Evolutionary conservation across 1,140 invertebrate genomes (phyloP).

Genomic region (Anastrepha obliqua): DNA sequence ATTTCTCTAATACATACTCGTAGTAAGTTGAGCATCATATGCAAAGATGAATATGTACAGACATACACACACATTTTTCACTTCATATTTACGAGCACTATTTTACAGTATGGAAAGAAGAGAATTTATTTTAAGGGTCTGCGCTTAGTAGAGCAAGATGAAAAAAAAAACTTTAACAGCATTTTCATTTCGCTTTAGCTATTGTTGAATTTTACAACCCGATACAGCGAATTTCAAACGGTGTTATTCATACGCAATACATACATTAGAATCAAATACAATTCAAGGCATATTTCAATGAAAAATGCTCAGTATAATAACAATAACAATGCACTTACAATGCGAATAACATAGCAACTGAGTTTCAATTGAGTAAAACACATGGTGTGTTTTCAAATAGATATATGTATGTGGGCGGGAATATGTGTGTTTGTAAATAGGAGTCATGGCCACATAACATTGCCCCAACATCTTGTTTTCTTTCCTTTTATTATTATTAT

Average conservation of each 20-base stretch:
- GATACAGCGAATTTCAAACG: background rate
- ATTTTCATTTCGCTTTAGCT: background rate
- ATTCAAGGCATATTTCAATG: background rate
- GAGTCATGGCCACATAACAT: background rate
- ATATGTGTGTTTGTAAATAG: background rate
- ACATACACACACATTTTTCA: background rate
- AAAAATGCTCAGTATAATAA: conserved; percentile 44
- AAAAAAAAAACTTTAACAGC: background rate
- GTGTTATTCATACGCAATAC: background rate
- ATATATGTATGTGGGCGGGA: background rate
- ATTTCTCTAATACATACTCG: background rate
- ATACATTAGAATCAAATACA: background rate
- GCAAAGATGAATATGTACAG: background rate
- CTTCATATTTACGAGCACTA: background rate
- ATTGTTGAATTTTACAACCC: conserved; percentile 15
- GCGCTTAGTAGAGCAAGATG: background rate
- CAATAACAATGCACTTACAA: conserved; percentile 18
- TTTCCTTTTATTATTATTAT: background rate
- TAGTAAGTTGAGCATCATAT: background rate
- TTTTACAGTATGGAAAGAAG: background rate
- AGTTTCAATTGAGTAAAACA: background rate
- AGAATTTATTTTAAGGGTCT: background rate
- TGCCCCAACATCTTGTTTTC: background rate
- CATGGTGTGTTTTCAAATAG: background rate
- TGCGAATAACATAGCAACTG: background rate